Conservation (phyloP, 2,888 invertebrate genomes). For the Argyresthia goedartella region DNA sequence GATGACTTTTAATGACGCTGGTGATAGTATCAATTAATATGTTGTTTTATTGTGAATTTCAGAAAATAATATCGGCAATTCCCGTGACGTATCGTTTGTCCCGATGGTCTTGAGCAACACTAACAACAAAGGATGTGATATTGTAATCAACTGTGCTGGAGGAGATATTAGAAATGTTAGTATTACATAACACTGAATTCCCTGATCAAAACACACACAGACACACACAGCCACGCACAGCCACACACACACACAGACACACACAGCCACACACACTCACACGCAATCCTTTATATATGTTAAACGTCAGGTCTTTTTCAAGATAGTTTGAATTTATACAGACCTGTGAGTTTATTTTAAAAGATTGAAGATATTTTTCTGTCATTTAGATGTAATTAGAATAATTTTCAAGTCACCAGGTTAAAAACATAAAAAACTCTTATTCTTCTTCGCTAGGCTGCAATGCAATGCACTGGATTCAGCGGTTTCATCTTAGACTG, state of each 20-base stretch:
- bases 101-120: constrained; percentile 74
- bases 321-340: too few species aligned
- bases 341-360: too few species aligned
- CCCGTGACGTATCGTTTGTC: constrained; percentile 77
- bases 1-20: background rate
- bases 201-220: too few species aligned
- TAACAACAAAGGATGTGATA: constrained; percentile 76
- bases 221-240: too few species aligned
- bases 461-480: constrained; percentile 3
- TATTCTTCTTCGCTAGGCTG: constrained; percentile 2
- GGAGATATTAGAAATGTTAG: constrained; percentile 78
- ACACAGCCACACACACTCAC: too few species aligned
- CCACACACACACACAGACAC: too few species aligned
- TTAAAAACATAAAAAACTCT: constrained; percentile 24
- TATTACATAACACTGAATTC: constrained; percentile 57
- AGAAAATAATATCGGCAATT: constrained; percentile 72
- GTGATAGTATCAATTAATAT: background rate
- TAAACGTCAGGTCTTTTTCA: too few species aligned
- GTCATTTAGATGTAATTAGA: too few species aligned
- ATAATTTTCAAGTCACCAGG: background rate
- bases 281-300: too few species aligned
- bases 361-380: too few species aligned
- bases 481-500: constrained; percentile 5
- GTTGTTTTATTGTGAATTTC: background rate
- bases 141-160: constrained; percentile 80